Percentiles rank a stretch among this genome's conserved stretches.
These are phyloP conservation scores for Timandra comae DNA, from an alignment of 2,888 invertebrate genomes.

Conservation along the genomic window DNA sequence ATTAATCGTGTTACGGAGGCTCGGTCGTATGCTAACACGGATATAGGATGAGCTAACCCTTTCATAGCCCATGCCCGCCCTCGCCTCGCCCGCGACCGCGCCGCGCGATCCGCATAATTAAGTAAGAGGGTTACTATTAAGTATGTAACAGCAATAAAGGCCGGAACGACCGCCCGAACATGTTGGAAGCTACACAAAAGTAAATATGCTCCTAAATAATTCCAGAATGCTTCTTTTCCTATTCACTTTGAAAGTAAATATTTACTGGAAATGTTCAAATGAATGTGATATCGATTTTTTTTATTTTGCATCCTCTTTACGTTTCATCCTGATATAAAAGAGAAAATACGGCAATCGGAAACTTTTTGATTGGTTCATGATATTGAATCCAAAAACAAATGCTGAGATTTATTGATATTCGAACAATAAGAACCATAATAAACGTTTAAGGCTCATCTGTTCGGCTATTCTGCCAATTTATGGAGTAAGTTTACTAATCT, in stretches of 20 bases:
- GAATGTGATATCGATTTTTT: too few relatives aligned
- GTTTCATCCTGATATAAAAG: too few relatives aligned
- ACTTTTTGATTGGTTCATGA: too few relatives aligned
- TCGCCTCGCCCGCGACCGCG: conserved; percentile 39
- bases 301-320: too few relatives aligned
- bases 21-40: conserved; percentile 50
- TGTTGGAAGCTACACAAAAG: conserved; percentile 44
- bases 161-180: conserved; percentile 43
- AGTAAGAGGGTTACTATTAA: conserved; percentile 69
- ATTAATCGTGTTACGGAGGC: conserved; percentile 51
- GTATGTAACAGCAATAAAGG: conserved; percentile 68
- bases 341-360: too few relatives aligned
- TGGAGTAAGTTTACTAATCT: neutral
- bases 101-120: conserved; percentile 65
- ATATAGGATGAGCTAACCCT: conserved; percentile 43
- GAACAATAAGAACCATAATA: neutral
- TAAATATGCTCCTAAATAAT: conserved; percentile 52
- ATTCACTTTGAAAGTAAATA: conserved; percentile 24
- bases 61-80: conserved; percentile 35
- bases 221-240: conserved; percentile 2
- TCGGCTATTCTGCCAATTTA: neutral
- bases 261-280: too few relatives aligned
- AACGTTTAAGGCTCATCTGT: conserved; percentile 1
- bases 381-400: neutral
- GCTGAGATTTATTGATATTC: conserved; percentile 1